Evolutionary conservation across 2,797 vertebrate species (phyloP).

Genomic region (Tachyglossus aculeatus): DNA sequence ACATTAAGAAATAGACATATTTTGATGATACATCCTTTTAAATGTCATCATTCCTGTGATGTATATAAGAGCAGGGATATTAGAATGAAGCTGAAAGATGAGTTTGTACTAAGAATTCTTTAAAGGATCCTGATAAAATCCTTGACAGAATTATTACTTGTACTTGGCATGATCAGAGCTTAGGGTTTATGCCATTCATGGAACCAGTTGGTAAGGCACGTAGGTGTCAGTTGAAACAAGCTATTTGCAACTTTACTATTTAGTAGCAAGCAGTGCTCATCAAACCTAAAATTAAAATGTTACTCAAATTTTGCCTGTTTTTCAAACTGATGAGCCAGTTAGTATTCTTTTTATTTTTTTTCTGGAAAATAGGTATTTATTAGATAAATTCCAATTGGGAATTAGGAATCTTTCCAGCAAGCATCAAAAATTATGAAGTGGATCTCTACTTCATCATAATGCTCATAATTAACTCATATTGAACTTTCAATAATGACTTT

Average conservation of each 20-base stretch:
- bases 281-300: fast-evolving
- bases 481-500: slow-evolving; percentile 44
- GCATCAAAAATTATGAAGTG: slow-evolving; percentile 2
- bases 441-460: neutral
- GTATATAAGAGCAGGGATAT: slow-evolving; percentile 11
- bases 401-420: neutral
- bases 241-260: neutral
- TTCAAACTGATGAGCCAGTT: neutral
- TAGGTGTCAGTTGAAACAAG: neutral
- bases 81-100: slow-evolving; percentile 39
- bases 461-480: slow-evolving; percentile 38
- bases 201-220: neutral
- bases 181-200: neutral
- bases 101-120: slow-evolving; percentile 18
- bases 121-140: slow-evolving; percentile 30
- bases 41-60: slow-evolving; percentile 19
- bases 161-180: neutral
- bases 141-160: slow-evolving; percentile 27
- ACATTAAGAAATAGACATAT: slow-evolving; percentile 27
- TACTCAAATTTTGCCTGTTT: no score
- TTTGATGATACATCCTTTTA: slow-evolving; percentile 19
- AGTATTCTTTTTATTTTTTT: fast-evolving
- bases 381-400: neutral
- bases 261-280: fast-evolving
- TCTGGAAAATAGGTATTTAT: no score